Conservation (phyloP, 2,797 vertebrate genomes). For the Stomatorhinus walkeri region DNA sequence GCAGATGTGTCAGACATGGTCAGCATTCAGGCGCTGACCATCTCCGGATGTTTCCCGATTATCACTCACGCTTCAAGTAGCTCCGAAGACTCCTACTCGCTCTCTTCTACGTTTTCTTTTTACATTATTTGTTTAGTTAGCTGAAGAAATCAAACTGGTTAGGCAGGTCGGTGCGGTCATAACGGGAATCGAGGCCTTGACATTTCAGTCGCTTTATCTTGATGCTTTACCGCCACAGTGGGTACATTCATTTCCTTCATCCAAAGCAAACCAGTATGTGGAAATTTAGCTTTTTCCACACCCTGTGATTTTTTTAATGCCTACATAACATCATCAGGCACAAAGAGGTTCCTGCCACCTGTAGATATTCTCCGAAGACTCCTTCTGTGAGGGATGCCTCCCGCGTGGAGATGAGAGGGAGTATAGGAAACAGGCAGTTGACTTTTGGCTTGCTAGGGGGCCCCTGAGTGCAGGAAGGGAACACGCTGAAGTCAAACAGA, state of each 20-base stretch:
- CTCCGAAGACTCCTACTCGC: not conserved
- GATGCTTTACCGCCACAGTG: not conserved
- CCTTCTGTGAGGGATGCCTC: not conserved
- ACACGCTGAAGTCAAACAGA: not conserved
- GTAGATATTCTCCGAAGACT: not conserved
- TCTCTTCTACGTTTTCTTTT: not conserved
- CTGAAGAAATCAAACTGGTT: not conserved
- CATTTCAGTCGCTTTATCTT: not conserved
- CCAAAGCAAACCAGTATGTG: not conserved
- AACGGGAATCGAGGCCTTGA: not conserved
- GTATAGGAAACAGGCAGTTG: not conserved
- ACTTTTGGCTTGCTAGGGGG: not conserved
- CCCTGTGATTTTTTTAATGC: not conserved
- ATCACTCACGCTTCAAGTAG: not conserved
- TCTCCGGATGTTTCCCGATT: not conserved
- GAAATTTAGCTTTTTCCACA: not conserved
- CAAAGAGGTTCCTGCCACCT: not conserved
- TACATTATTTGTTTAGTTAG: not conserved
- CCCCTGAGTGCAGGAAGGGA: not conserved
- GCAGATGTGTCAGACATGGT: not conserved
- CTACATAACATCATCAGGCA: not conserved
- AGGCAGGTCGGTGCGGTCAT: not conserved
- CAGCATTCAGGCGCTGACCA: not conserved
- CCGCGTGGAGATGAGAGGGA: not conserved
- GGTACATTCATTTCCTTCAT: not conserved